These are phyloP conservation scores for Caenorhabditis macrosperma DNA, from an alignment of 2,888 invertebrate genomes.

Conservation along the genomic window DNA sequence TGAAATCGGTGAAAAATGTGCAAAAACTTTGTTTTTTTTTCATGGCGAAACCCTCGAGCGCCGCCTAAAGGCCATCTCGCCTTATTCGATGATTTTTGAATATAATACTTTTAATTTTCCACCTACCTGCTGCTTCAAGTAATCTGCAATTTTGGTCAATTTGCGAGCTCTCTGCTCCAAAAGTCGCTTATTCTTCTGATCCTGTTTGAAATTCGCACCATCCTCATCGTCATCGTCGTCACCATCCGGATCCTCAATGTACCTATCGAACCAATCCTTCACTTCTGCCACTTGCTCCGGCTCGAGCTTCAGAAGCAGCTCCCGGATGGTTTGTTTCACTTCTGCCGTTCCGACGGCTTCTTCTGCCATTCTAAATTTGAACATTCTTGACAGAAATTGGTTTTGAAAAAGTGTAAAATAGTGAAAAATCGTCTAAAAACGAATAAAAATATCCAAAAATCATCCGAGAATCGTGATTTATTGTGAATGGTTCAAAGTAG, in stretches of 20 bases:
- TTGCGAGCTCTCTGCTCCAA: constrained; percentile 11
- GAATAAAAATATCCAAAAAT: background rate
- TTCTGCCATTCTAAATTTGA: constrained; percentile 9
- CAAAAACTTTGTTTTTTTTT: too few species aligned
- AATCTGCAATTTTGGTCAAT: constrained; percentile 34
- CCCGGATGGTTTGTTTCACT: constrained; percentile 35
- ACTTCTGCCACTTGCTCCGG: constrained; percentile 41
- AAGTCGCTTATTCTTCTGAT: constrained; percentile 19
- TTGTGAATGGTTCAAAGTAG: background rate
- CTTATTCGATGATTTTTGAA: too few species aligned
- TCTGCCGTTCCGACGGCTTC: background rate
- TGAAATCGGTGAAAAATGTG: background rate
- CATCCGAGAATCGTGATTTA: background rate
- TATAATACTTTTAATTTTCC: background rate
- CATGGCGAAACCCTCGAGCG: too few species aligned
- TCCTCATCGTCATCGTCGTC: background rate
- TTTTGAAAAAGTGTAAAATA: background rate
- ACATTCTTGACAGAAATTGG: background rate
- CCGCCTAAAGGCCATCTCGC: too few species aligned
- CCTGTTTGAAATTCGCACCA: constrained; percentile 19
- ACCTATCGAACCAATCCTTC: constrained; percentile 32
- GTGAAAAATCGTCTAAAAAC: background rate
- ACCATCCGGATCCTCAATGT: constrained; percentile 7
- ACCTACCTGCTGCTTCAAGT: constrained; percentile 28
- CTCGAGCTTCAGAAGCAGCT: constrained; percentile 30